Conservation (phyloP, 2,888 invertebrate species). For the Eupithecia dodoneata region DNA sequence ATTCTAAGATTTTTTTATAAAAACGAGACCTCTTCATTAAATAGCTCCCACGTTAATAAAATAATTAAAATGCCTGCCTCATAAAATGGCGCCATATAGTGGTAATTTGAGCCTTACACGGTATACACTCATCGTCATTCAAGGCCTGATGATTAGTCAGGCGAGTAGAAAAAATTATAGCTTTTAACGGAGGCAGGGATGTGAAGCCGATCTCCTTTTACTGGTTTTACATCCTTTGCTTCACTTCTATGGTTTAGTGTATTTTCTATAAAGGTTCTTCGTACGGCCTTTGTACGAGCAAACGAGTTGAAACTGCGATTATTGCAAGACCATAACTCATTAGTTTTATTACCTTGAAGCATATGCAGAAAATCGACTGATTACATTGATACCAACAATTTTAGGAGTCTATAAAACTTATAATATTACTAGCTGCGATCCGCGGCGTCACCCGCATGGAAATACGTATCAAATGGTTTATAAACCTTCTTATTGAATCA, state of each 20-base stretch:
- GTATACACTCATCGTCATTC: slow-evolving; percentile 9
- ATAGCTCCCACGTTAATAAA: slow-evolving; percentile 25
- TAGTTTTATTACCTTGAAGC: neutral
- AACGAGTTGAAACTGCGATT: no score
- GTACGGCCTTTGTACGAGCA: no score
- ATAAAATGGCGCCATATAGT: slow-evolving; percentile 24
- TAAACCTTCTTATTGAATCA: no score
- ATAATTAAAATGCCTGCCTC: slow-evolving; percentile 18
- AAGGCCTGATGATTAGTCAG: slow-evolving; percentile 28
- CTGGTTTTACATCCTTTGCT: slow-evolving; percentile 11
- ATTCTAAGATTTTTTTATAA: neutral
- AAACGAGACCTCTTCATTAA: neutral
- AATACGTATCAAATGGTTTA: no score
- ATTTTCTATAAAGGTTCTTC: neutral
- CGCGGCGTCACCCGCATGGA: no score
- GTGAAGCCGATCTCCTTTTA: slow-evolving; percentile 7
- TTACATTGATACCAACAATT: neutral
- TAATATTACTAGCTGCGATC: no score
- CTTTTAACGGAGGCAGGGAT: slow-evolving; percentile 13
- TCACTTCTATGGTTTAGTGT: neutral
- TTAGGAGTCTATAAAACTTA: neutral
- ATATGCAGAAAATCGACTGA: neutral
- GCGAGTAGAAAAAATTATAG: slow-evolving; percentile 7
- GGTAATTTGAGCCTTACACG: slow-evolving; percentile 18
- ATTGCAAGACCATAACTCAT: neutral